These are phyloP conservation scores for Eonycteris spelaea DNA, from an alignment of 2,113 vertebrate species.

Conservation along the genomic window DNA sequence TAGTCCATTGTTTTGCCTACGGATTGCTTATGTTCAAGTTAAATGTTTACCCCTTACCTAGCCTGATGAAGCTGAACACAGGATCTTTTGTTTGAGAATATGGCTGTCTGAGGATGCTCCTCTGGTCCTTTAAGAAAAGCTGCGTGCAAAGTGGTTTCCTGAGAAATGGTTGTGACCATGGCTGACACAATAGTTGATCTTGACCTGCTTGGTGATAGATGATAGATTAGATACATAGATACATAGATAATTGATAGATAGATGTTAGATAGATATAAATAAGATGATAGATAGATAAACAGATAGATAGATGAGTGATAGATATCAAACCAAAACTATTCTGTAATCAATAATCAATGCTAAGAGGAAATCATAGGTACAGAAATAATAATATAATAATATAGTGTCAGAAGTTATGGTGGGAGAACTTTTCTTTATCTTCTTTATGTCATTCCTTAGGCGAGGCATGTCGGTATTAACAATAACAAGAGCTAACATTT, in stretches of 20 bases:
- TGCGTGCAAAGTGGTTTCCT: background rate
- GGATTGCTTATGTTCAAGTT: too few relatives aligned
- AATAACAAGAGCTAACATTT: background rate
- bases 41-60: background rate
- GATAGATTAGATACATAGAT: background rate
- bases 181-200: background rate
- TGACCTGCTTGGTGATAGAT: background rate
- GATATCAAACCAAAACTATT: constrained; percentile 1
- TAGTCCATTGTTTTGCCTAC: background rate
- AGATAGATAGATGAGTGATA: background rate
- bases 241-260: background rate
- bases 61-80: background rate
- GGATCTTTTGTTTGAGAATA: background rate
- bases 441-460: background rate
- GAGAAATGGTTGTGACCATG: background rate
- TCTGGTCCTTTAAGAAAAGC: background rate
- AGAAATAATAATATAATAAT: constrained; percentile 11
- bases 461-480: background rate
- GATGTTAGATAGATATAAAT: background rate
- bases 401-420: background rate
- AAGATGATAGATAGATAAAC: background rate
- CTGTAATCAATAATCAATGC: background rate
- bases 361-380: background rate
- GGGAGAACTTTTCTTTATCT: background rate
- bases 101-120: background rate